A percentile compares a stretch with the other conserved stretches of the same genome.
Conservation (phyloP, 1,140 invertebrate genomes). For the Danaus plexippus region DNA sequence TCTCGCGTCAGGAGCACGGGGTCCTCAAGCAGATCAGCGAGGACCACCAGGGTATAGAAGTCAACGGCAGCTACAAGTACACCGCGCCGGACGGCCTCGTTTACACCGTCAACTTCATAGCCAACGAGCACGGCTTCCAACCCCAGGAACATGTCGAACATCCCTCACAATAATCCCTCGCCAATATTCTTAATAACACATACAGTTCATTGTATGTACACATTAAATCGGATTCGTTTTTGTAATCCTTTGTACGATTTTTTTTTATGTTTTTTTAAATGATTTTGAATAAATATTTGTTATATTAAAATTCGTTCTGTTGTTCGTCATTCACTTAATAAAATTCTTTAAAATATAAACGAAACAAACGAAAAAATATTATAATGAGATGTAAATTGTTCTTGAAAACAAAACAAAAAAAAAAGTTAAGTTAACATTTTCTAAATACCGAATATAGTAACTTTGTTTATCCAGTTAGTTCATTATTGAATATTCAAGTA, state of each 20-base stretch:
- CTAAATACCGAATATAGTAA: too few species aligned
- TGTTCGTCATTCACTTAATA: not conserved
- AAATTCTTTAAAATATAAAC: not conserved
- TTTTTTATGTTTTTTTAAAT: slow-evolving; percentile 27
- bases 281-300: slow-evolving; percentile 32
- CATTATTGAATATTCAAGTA: too few species aligned
- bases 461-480: too few species aligned
- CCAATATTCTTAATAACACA: slow-evolving; percentile 5
- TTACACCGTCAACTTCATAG: slow-evolving; percentile 73
- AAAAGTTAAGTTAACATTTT: too few species aligned
- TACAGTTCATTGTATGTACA: slow-evolving; percentile 8
- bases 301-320: slow-evolving; percentile 20
- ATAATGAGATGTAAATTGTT: too few species aligned
- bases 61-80: slow-evolving; percentile 73
- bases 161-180: slow-evolving; percentile 28
- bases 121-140: slow-evolving; percentile 72
- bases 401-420: too few species aligned
- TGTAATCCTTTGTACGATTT: slow-evolving; percentile 21
- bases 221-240: slow-evolving; percentile 19
- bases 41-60: slow-evolving; percentile 48
- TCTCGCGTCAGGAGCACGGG: slow-evolving; percentile 54
- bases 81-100: slow-evolving; percentile 69
- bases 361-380: not conserved
- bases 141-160: slow-evolving; percentile 57
- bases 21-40: slow-evolving; percentile 52